Conservation (phyloP, 2,113 vertebrate genomes). For the Sinocyclocheilus anophthalmus region DNA sequence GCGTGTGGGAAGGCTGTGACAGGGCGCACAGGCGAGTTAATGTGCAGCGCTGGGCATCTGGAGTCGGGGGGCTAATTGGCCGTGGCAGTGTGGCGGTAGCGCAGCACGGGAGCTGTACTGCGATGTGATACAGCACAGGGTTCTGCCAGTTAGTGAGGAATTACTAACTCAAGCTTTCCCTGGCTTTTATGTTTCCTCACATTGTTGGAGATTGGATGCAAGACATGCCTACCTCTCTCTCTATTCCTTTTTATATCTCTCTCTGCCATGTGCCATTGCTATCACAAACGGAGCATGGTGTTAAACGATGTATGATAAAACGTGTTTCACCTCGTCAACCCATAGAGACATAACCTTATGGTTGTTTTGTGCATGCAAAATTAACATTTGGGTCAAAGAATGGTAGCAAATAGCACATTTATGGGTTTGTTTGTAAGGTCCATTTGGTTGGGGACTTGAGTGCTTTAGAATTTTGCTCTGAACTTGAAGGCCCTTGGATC, state of each 20-base stretch:
- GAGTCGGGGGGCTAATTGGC: conserved; percentile 60
- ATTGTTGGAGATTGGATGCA: conserved; percentile 8
- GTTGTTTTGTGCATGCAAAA: conserved; percentile 22
- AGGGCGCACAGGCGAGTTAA: conserved; percentile 61
- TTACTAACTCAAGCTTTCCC: conserved; percentile 69
- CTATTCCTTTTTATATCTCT: conserved; percentile 5
- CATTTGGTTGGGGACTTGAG: background rate
- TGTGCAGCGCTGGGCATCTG: conserved; percentile 63
- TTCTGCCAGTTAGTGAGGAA: conserved; percentile 54
- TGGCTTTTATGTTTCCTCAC: conserved; percentile 35
- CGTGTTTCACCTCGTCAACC: conserved; percentile 50
- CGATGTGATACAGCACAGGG: conserved; percentile 61
- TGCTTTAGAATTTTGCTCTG: background rate
- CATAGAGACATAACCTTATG: conserved; percentile 17
- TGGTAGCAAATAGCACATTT: conserved; percentile 1
- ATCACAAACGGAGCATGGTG: conserved; percentile 60
- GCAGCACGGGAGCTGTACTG: background rate
- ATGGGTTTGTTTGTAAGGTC: background rate
- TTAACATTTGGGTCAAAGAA: conserved; percentile 26
- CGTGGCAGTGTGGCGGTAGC: conserved; percentile 51
- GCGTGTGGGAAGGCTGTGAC: conserved; percentile 38
- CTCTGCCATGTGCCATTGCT: conserved; percentile 48
- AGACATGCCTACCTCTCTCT: background rate
- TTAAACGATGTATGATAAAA: conserved; percentile 63
- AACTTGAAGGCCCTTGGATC: background rate